These are phyloP conservation scores for Chydorus sphaericus DNA, from an alignment of 2,888 invertebrate species.

Conservation along the genomic window DNA sequence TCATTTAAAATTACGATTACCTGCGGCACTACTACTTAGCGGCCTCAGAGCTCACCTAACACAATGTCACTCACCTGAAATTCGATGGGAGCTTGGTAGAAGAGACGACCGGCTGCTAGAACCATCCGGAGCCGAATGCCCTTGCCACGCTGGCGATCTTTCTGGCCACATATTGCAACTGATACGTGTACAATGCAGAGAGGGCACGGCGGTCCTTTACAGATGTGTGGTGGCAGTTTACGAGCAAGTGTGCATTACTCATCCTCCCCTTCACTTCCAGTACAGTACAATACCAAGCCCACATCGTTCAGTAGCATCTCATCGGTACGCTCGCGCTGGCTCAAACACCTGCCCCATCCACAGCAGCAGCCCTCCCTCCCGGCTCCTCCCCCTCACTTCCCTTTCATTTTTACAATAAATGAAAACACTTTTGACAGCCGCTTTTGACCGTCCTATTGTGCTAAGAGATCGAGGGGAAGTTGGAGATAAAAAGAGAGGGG, in stretches of 20 bases:
- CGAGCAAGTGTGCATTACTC: conserved; percentile 7
- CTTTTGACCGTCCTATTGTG: conserved; percentile 5
- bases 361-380: background rate
- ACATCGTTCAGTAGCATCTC: background rate
- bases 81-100: too few species aligned
- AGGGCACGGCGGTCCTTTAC: too few species aligned
- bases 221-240: conserved; percentile 7
- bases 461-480: too few species aligned
- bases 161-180: background rate
- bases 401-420: background rate
- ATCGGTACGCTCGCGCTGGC: background rate
- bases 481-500: background rate
- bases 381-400: background rate
- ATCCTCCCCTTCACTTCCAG: background rate
- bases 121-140: background rate
- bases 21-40: conserved; percentile 14
- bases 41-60: background rate
- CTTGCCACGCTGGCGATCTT: background rate
- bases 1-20: conserved; percentile 5
- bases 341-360: conserved; percentile 3
- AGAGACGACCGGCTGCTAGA: background rate
- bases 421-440: conserved; percentile 1
- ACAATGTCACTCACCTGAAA: background rate
- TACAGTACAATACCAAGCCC: background rate
- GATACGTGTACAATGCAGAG: background rate